These are phyloP conservation scores for Ceramica pisi DNA, from an alignment of 2,888 invertebrate species.

Conservation along the genomic window DNA sequence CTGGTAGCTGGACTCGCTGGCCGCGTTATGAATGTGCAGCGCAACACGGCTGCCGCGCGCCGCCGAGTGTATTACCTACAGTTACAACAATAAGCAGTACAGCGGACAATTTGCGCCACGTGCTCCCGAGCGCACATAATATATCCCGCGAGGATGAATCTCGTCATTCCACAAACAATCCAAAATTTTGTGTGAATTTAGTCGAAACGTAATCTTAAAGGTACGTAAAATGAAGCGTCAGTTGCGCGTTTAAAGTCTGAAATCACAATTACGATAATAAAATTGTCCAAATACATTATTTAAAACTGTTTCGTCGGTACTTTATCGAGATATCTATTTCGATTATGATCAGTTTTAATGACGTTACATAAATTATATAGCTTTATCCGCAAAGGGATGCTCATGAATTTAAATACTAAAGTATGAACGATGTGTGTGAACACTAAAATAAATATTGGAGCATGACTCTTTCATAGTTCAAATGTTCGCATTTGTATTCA, in stretches of 20 bases:
- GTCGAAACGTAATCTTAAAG: slow-evolving; percentile 23
- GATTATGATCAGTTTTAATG: slow-evolving; percentile 45
- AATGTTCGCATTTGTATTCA: slow-evolving; percentile 51
- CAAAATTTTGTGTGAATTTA: slow-evolving; percentile 41
- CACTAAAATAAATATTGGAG: slow-evolving; percentile 46
- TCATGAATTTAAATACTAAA: slow-evolving; percentile 26
- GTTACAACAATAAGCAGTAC: slow-evolving; percentile 67
- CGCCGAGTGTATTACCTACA: slow-evolving; percentile 57
- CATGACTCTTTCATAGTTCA: slow-evolving; percentile 26
- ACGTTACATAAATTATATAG: slow-evolving; percentile 26
- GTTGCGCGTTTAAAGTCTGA: slow-evolving; percentile 41
- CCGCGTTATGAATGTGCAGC: slow-evolving; percentile 60
- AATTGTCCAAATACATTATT: slow-evolving; percentile 33
- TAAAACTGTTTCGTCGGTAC: slow-evolving; percentile 19
- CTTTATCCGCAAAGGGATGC: slow-evolving; percentile 34
- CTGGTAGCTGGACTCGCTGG: slow-evolving; percentile 24
- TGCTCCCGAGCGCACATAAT: slow-evolving; percentile 58
- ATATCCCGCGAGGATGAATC: slow-evolving; percentile 51
- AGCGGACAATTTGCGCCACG: slow-evolving; percentile 71
- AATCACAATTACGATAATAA: slow-evolving; percentile 48
- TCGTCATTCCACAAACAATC: slow-evolving; percentile 41
- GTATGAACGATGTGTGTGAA: slow-evolving; percentile 29
- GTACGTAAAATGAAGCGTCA: slow-evolving; percentile 34
- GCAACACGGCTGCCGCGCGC: slow-evolving; percentile 54
- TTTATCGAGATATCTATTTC: slow-evolving; percentile 46